Evolutionary conservation across 2,797 vertebrate genomes (phyloP), one percentile per base, ranked within the genome.

Genomic region (Diglossa cyanea): DNA sequence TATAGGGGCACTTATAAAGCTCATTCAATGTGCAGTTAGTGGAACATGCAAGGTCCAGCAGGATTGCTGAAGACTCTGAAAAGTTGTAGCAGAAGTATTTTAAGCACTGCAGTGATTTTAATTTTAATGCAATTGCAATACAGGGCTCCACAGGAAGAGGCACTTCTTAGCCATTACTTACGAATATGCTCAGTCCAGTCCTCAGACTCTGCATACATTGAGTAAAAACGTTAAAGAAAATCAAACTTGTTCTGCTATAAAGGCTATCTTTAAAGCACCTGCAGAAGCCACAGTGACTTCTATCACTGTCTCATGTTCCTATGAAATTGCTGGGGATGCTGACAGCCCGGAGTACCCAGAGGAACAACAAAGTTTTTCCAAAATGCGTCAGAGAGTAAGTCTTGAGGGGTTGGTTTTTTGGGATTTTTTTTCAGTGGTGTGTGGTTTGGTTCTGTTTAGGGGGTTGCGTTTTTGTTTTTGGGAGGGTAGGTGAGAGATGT

Each of bases 181-280:
- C 99, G 98, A 91, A 98, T 98, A 66, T 98, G 98, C 70, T 99
- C 98, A 10, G 97, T 97, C 98, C 98, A 98, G 80, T 92, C 98
- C 47, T 98, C 97, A 63, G 98, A 98, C 55, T 98, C 93, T 50
- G 98, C 97, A 97, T 98, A 98, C 95, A 99, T 90, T 53, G 98
- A 98, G 99, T 99, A 85, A 55, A 93, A 93, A 68, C 13, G 96
- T 98, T 97, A 99, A 99, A 97, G 98, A 98, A 98, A 72, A 26
- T 33, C 30, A 47, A 45, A 28, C 5, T 21, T 2, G 0, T n/a
- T 55, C 51, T 62, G 35, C 35, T 5, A 1, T 6, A 40, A 70
- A 45, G 24, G 5, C 13, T 61, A 17, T 5, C 3, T 30, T 53
- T 63, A 47, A 57, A 55, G 55, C 16, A 18, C 1, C 9, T 31